Evolutionary conservation across 2,797 vertebrate genomes (phyloP).

Genomic region (Gymnoscopelus braueri): DNA sequence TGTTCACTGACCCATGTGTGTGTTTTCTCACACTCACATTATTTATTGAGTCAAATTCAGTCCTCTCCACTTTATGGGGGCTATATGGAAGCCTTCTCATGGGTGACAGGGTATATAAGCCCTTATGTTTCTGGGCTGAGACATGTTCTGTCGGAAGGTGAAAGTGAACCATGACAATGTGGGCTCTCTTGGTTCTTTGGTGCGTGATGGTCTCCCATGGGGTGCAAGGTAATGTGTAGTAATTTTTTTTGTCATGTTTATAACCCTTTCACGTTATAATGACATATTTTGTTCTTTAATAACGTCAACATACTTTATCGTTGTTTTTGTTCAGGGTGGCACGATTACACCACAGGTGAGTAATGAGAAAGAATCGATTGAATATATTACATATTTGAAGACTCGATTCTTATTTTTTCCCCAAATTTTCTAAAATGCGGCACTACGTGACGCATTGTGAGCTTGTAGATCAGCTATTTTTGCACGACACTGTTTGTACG

Average conservation of each 20-base stretch:
- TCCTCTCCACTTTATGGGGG: slow-evolving; percentile 35
- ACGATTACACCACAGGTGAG: too few species aligned
- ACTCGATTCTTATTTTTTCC: too few species aligned
- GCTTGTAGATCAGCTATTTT: too few species aligned
- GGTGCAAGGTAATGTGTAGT: slow-evolving; percentile 51
- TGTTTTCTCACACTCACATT: slow-evolving; percentile 54
- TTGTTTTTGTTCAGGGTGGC: too few species aligned
- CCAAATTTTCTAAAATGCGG: too few species aligned
- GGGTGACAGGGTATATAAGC: slow-evolving; percentile 52
- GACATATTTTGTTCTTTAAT: background rate
- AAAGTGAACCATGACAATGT: slow-evolving; percentile 44
- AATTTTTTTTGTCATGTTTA: background rate
- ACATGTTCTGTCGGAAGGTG: slow-evolving; percentile 26
- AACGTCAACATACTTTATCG: background rate
- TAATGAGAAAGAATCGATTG: too few species aligned
- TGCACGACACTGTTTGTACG: too few species aligned
- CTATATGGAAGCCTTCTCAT: slow-evolving; percentile 1
- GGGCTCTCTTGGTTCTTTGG: slow-evolving; percentile 60
- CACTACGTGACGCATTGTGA: too few species aligned
- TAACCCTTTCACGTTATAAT: background rate
- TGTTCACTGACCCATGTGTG: slow-evolving; percentile 47
- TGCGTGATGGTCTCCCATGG: slow-evolving; percentile 31
- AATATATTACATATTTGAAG: too few species aligned
- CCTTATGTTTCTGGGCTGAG: slow-evolving; percentile 4
- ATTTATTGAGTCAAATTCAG: slow-evolving; percentile 4